Conservation (phyloP, 2,113 vertebrate species). For the Ifrita kowaldi region DNA sequence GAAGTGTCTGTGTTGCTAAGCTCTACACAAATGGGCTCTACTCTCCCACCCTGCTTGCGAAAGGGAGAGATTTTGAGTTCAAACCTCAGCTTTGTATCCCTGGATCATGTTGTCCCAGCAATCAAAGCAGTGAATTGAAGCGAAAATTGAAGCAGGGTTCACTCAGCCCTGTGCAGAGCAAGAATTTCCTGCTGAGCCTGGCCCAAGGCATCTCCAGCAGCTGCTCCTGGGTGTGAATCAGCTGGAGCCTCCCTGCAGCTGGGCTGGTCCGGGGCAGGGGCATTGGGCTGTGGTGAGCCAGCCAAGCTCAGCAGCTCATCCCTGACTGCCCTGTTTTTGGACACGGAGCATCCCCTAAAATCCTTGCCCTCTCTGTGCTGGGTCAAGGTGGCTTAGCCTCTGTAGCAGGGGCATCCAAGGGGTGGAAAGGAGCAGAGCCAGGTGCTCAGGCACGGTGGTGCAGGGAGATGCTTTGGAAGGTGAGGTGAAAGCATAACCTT, state of each 20-base stretch:
- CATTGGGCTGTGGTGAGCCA: rapidly evolving
- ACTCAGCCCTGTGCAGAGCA: not conserved
- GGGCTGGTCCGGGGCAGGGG: not conserved
- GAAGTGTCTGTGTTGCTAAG: rapidly evolving
- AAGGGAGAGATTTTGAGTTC: not conserved
- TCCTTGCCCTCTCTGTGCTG: rapidly evolving
- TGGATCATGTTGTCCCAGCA: not conserved
- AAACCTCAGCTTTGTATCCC: not conserved
- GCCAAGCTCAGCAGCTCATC: not conserved
- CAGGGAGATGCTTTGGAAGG: not conserved
- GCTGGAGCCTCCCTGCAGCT: not conserved
- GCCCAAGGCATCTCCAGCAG: not conserved
- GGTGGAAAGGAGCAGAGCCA: not conserved
- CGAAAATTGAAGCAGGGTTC: not conserved
- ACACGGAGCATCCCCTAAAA: not conserved
- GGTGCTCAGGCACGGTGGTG: rapidly evolving
- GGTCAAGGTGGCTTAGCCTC: rapidly evolving
- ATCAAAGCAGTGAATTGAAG: not conserved
- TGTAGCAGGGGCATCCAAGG: rapidly evolving
- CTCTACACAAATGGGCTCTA: rapidly evolving
- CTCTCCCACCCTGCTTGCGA: not conserved
- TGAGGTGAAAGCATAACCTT: rapidly evolving
- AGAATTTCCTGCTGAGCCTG: not conserved
- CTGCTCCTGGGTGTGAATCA: not conserved
- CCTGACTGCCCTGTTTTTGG: not conserved